Evolutionary conservation across 1,140 invertebrate species (phyloP), one percentile per base, ranked within the genome.

Genomic region (Dreissena polymorpha): DNA sequence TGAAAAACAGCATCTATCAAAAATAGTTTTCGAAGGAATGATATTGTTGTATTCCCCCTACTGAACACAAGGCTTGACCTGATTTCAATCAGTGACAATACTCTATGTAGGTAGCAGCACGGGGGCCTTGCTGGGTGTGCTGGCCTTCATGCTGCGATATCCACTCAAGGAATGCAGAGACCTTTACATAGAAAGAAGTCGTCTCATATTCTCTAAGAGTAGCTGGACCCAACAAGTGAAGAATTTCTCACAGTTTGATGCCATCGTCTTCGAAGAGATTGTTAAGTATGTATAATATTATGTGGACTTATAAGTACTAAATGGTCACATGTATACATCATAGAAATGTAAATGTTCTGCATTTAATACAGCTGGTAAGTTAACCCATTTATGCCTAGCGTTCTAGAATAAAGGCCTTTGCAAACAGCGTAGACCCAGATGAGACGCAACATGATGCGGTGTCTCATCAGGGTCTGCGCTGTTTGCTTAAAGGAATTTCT

Each of bases 211-310:
- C 91, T 95, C 94, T 6, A 95, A 96, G 87, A 96, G 94, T 87
- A 91, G 94, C 27, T 60, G 60, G 16, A n/a, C 63, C 65, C 95
- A 95, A 85, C 93, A 99, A 27, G 94, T 98, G 8, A 96, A 96
- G 95, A 96, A 95, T 81, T 97, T 98, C 92, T 96, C 97, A 0
- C 98, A 98, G 93, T 98, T 99, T 93, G 96, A 98, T 90, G 97
- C 97, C 0, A 94, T 94, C 0, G 93, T 96, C 1, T 99, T 97
- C 96, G 96, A 98, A 90, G 94, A 95, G 86, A 94, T 98, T 86
- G 92, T 99, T 1, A 95, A 95, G 92, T 93, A 85, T 90, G 89
- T 86, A 23, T 64, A 65, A 25, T 18, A 18, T 18, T 14, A 27
- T 27, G 14, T 51, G 49, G 53, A 39, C 53, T 55, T 74, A 8